phyloP scores from a whole-genome alignment of 2,113 vertebrate species.

The Tragulus kanchil region DNA sequence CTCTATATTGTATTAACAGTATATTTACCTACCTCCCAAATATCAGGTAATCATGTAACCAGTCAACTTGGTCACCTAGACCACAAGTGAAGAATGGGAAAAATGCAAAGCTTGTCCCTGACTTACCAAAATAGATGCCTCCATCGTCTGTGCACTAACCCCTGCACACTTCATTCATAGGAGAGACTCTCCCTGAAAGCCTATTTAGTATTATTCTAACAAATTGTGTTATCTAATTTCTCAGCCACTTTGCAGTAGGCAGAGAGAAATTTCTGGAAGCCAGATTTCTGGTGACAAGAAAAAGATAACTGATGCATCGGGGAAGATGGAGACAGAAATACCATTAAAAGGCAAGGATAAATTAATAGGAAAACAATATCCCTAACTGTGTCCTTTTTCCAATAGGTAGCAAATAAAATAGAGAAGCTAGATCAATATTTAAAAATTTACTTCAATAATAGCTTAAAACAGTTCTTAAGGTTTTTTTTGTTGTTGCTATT shows the following conservation, averaged over 20 bases:
- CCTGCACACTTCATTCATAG: background rate
- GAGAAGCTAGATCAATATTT: background rate
- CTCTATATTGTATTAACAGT: background rate
- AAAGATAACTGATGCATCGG: conserved; percentile 7
- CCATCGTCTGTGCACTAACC: background rate
- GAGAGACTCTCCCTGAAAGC: background rate
- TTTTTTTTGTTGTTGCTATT: background rate
- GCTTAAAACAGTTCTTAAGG: background rate
- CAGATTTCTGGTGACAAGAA: conserved; percentile 10
- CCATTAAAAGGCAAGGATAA: background rate
- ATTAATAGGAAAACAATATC: background rate
- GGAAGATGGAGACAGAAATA: conserved; percentile 13
- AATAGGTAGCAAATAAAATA: conserved; percentile 21
- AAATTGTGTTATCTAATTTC: background rate
- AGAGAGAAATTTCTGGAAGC: conserved; percentile 14
- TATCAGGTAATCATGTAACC: background rate
- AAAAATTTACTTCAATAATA: background rate
- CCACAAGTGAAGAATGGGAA: background rate
- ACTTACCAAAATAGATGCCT: background rate
- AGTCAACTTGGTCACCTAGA: background rate
- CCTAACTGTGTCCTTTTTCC: background rate
- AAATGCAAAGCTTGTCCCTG: background rate
- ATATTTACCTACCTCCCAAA: background rate
- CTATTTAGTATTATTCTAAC: conserved; percentile 15
- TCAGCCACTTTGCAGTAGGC: background rate